A percentile compares a stretch with the other conserved stretches of the same genome.
Evolutionary conservation across 2,888 invertebrate species (phyloP).

Genomic region (Anticlea derivata): DNA sequence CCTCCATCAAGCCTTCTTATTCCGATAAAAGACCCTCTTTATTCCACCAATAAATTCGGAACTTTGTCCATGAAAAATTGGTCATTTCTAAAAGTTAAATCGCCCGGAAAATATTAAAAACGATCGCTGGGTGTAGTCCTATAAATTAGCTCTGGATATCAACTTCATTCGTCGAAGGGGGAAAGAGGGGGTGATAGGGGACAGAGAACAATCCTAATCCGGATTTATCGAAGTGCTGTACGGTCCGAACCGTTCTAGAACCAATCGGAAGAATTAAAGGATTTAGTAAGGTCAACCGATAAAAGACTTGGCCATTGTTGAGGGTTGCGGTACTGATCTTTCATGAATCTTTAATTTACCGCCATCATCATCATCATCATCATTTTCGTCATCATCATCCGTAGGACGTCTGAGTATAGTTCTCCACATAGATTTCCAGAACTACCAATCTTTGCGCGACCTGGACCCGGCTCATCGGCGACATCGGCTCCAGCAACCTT

Average conservation of each 20-base stretch:
- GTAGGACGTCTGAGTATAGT: too few relatives aligned
- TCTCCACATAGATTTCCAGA: too few relatives aligned
- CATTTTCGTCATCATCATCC: too few relatives aligned
- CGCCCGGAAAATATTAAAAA: constrained; percentile 40
- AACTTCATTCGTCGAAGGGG: constrained; percentile 45
- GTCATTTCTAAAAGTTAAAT: constrained; percentile 39
- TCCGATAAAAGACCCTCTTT: constrained; percentile 30
- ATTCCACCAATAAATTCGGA: constrained; percentile 34
- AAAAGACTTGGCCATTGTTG: constrained; percentile 48
- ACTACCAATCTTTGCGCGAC: too few relatives aligned
- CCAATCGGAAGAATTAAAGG: constrained; percentile 65
- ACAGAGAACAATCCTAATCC: constrained; percentile 64
- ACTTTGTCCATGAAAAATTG: constrained; percentile 36
- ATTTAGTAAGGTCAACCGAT: constrained; percentile 61
- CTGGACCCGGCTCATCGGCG: too few relatives aligned
- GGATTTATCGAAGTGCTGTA: constrained; percentile 55
- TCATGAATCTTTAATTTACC: constrained; percentile 24
- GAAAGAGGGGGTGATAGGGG: constrained; percentile 2
- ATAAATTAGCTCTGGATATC: constrained; percentile 58
- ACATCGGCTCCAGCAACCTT: too few relatives aligned
- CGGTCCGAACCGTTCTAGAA: constrained; percentile 36
- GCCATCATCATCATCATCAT: too few relatives aligned
- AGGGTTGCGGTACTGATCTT: constrained; percentile 10
- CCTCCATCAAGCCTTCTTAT: constrained; percentile 12
- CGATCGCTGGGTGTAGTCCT: constrained; percentile 38